These are phyloP conservation scores for Cyanoramphus novaezelandiae DNA, from an alignment of 2,113 vertebrate species.

Conservation along the genomic window DNA sequence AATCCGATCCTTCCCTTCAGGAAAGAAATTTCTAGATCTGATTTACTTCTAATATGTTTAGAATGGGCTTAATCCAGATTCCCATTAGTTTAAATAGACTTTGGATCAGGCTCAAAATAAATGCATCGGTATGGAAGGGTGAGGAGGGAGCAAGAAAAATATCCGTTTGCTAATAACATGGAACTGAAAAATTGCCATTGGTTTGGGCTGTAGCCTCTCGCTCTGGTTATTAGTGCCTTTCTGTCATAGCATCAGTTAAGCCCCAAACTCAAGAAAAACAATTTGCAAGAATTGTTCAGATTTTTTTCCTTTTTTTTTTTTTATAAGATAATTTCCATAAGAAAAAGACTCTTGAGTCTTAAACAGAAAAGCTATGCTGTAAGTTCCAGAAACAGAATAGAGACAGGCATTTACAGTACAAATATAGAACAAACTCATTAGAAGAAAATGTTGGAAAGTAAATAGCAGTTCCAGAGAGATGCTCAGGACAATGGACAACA, in stretches of 20 bases:
- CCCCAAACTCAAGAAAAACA: background rate
- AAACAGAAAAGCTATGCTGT: background rate
- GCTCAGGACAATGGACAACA: background rate
- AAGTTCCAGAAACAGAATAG: background rate
- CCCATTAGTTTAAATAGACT: background rate
- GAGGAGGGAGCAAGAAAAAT: background rate
- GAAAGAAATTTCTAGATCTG: background rate
- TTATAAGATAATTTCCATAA: background rate
- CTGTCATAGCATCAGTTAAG: background rate
- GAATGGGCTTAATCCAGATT: background rate
- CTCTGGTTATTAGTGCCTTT: background rate
- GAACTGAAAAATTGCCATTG: background rate
- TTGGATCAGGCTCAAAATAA: background rate
- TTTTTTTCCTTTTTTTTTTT: background rate
- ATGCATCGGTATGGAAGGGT: background rate
- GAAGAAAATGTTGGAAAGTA: background rate
- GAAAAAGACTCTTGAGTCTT: background rate
- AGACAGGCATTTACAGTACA: background rate
- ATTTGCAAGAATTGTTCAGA: background rate
- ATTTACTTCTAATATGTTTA: background rate
- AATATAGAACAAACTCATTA: conserved; percentile 20
- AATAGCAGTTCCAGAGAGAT: background rate
- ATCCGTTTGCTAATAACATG: background rate
- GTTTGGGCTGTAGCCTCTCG: background rate
- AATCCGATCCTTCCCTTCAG: background rate